Evolutionary conservation across 2,797 vertebrate genomes (phyloP).

Genomic region (Botia almorhae): DNA sequence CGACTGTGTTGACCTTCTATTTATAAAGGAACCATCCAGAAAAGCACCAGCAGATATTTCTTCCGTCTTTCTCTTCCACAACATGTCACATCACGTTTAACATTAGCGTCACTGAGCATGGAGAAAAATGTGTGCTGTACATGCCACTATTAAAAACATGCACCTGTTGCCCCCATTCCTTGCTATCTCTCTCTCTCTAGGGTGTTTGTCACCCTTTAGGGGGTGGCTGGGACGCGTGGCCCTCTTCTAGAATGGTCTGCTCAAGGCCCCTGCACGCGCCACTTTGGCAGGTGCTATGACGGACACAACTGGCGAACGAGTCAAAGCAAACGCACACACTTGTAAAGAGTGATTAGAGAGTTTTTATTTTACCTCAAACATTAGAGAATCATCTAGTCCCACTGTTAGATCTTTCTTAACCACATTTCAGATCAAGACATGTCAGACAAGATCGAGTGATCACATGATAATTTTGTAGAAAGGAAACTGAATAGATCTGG

Average conservation of each 20-base stretch:
- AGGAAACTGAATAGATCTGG: no score
- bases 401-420: neutral
- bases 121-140: constrained; percentile 15
- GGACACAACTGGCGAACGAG: constrained; percentile 73
- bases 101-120: constrained; percentile 17
- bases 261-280: constrained; percentile 62
- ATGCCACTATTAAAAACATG: constrained; percentile 59
- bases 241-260: constrained; percentile 60
- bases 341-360: constrained; percentile 10
- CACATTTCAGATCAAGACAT: neutral
- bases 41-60: constrained; percentile 15
- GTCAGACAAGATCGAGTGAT: neutral
- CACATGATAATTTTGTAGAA: neutral
- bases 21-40: constrained; percentile 26
- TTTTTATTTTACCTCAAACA: constrained; percentile 14
- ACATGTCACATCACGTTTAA: constrained; percentile 38
- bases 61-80: constrained; percentile 14
- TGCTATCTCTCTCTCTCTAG: constrained; percentile 54
- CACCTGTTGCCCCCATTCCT: constrained; percentile 69
- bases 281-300: constrained; percentile 75
- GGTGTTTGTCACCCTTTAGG: constrained; percentile 78
- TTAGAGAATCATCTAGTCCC: neutral
- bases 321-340: constrained; percentile 63
- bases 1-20: constrained; percentile 22
- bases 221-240: constrained; percentile 69